phyloP scores from a whole-genome alignment of 2,113 vertebrate genomes.

The Eublepharis macularius region DNA sequence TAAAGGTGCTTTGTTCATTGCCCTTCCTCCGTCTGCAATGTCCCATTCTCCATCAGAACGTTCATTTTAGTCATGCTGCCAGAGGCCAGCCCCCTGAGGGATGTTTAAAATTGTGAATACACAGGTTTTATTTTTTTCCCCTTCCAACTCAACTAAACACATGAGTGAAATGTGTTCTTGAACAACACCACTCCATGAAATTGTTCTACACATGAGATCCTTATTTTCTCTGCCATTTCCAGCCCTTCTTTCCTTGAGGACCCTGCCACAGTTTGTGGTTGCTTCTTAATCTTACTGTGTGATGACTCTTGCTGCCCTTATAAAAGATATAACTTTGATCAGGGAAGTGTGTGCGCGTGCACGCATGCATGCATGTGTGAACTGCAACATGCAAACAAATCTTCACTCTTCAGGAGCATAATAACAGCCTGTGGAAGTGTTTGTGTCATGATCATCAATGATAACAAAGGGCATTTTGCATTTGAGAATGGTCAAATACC shows the following conservation, averaged over 20 bases:
- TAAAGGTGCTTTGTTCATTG: conserved; percentile 29
- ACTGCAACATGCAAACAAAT: conserved; percentile 6
- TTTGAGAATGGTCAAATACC: neutral
- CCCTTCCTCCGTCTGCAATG: neutral
- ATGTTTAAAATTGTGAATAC: conserved; percentile 61
- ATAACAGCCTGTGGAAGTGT: neutral
- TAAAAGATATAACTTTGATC: conserved; percentile 18
- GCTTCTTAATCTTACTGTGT: conserved; percentile 5
- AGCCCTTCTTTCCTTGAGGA: conserved; percentile 1
- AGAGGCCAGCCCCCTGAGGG: conserved; percentile 44
- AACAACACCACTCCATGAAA: conserved; percentile 22
- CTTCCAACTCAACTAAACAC: neutral
- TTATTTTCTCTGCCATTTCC: neutral
- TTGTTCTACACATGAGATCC: conserved; percentile 46
- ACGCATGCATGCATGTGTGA: too few relatives aligned
- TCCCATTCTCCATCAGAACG: conserved; percentile 53
- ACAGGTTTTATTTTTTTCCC: conserved; percentile 19
- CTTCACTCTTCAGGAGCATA: neutral
- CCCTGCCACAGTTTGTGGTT: conserved; percentile 33
- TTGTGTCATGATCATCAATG: neutral
- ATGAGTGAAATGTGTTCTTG: conserved; percentile 23
- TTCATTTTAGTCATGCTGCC: conserved; percentile 61
- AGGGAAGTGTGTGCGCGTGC: neutral
- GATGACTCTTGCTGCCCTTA: conserved; percentile 4
- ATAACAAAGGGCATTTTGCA: neutral